Conservation (phyloP, 1,140 invertebrate genomes). For the Thaumatotibia leucotreta region DNA sequence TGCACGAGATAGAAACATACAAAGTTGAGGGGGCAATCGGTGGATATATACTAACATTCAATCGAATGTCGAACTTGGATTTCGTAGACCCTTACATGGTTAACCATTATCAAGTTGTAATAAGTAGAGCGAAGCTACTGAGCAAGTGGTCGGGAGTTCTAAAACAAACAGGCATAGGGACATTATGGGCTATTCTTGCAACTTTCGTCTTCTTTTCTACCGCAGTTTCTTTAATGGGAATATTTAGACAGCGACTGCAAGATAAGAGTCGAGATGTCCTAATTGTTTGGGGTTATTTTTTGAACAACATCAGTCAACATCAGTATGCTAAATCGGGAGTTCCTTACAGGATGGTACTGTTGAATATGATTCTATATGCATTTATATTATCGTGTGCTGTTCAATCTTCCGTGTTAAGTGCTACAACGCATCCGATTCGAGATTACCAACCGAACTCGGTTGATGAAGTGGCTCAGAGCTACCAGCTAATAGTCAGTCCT, state of each 20-base stretch:
- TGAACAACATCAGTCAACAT: slow-evolving; percentile 17
- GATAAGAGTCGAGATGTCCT: slow-evolving; percentile 18
- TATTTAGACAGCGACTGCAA: slow-evolving; percentile 12
- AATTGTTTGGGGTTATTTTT: slow-evolving; percentile 28
- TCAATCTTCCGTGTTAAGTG: slow-evolving; percentile 19
- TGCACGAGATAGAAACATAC: slow-evolving; percentile 3
- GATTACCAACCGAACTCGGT: slow-evolving; percentile 11
- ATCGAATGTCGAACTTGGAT: slow-evolving; percentile 3
- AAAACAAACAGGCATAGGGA: neutral
- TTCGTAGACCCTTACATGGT: slow-evolving; percentile 20
- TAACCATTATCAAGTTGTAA: slow-evolving; percentile 14
- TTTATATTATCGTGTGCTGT: slow-evolving; percentile 22
- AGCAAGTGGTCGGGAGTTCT: slow-evolving; percentile 19
- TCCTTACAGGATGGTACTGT: slow-evolving; percentile 14
- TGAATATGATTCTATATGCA: slow-evolving; percentile 17
- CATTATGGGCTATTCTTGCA: neutral
- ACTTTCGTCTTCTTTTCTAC: neutral
- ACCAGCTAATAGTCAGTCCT: neutral
- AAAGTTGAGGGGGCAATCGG: slow-evolving; percentile 22
- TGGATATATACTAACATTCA: slow-evolving; percentile 7
- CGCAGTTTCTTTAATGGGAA: neutral
- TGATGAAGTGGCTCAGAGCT: slow-evolving; percentile 1
- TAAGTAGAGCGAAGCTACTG: slow-evolving; percentile 8
- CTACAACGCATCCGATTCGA: slow-evolving; percentile 16
- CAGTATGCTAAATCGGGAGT: neutral